Base-by-base conservation (phyloP, 2,888 invertebrate genomes). In the Anticlea derivata region DNA sequence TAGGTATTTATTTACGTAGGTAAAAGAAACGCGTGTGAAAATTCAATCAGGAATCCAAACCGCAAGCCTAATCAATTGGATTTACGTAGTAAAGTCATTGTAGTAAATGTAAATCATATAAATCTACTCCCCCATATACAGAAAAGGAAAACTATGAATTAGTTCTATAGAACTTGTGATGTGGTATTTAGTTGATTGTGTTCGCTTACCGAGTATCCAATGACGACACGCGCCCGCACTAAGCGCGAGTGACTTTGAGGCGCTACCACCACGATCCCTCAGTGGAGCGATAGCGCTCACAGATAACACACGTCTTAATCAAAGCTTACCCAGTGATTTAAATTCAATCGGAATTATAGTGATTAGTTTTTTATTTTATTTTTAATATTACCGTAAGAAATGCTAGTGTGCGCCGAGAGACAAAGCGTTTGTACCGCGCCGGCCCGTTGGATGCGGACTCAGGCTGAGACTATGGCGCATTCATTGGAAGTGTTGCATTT, bases 401-500 rank as follows among this genome's bases (percentile, higher is more conserved):
- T 90, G 90, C 88, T 86, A 74, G 82, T 84, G 80, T 84, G 81
- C 73, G 68, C 81, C 63, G 88, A 90, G 65, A 86, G 76, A 83
- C 83, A 83, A 75, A 83, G 74, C 66, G 74, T 80, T 66, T 80
- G 82, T 68, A 75, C 73, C 55, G 75, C 79, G 52, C 74, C 84
- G 41, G 73, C 82, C 30, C 79, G 83, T 56, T 89, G 90, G 89
- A 45, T 88, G 43, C 76, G 80, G 55, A 79, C 74, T 55, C 81
- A 83, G 40, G 79, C 81, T 26, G 69, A 77, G 11, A 83, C 65
- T 60, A 85, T 90, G 83, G 83, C 87, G 46, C 77, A 84, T 63
- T 87, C 86, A 80, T 80, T 89, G 66, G 86, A 87, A 68, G 68
- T 86, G 64, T 87, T 89, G 76, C 87, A 82, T 68, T 83, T 85